Conservation (phyloP, 2,797 vertebrate species). For the Leptoclinus maculatus region DNA sequence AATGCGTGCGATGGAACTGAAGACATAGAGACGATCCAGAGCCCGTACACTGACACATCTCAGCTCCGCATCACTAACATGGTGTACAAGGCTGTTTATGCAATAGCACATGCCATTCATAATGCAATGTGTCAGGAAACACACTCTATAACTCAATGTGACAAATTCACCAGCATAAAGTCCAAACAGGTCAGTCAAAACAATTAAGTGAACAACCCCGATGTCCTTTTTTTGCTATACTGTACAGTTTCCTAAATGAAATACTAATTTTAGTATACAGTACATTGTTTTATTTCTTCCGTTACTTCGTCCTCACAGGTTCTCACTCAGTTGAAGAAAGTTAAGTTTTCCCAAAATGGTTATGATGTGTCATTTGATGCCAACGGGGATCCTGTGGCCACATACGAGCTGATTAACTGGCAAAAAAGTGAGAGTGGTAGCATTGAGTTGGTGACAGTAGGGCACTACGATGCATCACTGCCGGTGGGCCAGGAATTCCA, state of each 20-base stretch:
- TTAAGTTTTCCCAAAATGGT: constrained; percentile 72
- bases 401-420: constrained; percentile 84
- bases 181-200: constrained; percentile 60
- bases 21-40: constrained; percentile 59
- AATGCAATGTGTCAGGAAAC: constrained; percentile 49
- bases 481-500: constrained; percentile 65
- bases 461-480: constrained; percentile 75
- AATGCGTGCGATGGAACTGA: constrained; percentile 70
- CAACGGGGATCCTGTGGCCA: constrained; percentile 80
- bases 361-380: constrained; percentile 80
- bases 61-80: neutral
- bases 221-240: neutral
- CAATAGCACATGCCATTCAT: constrained; percentile 1
- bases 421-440: constrained; percentile 59
- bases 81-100: constrained; percentile 41
- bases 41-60: constrained; percentile 43
- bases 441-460: constrained; percentile 73
- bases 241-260: rapidly evolving
- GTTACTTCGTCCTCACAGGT: constrained; percentile 57
- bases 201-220: no score
- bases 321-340: constrained; percentile 65
- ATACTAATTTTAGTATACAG: neutral
- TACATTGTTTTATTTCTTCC: rapidly evolving
- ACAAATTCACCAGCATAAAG: constrained; percentile 53
- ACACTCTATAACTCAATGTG: constrained; percentile 51